phyloP scores from a whole-genome alignment of 1,140 invertebrate genomes.

The Reticulitermes speratus region DNA sequence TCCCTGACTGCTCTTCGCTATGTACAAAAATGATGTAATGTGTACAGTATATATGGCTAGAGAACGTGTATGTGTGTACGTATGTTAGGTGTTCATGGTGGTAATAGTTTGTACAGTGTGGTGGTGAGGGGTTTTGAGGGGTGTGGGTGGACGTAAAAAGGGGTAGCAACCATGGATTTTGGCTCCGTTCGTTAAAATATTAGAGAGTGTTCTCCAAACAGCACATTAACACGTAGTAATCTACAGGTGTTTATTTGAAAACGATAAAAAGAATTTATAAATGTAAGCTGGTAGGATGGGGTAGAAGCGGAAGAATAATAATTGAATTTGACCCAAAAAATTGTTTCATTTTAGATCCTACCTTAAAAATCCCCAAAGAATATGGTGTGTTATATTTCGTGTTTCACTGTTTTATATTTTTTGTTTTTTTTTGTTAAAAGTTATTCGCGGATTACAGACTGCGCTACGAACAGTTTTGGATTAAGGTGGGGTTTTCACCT shows the following conservation, averaged over 20 bases:
- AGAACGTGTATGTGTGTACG: neutral
- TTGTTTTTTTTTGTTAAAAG: neutral
- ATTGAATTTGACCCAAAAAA: neutral
- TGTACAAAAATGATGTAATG: slow-evolving; percentile 22
- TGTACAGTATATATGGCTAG: neutral
- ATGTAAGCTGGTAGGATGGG: neutral
- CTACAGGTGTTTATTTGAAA: slow-evolving; percentile 19
- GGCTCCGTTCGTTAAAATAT: neutral
- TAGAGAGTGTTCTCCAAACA: neutral
- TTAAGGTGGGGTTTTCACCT: neutral
- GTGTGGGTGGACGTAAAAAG: slow-evolving; percentile 45
- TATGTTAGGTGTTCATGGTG: neutral
- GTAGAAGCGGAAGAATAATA: neutral
- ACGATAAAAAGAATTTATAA: slow-evolving; percentile 1
- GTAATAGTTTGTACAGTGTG: neutral
- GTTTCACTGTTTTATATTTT: neutral
- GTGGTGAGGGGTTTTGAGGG: neutral
- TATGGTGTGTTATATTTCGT: neutral
- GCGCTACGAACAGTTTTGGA: neutral
- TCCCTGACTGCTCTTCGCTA: slow-evolving; percentile 40
- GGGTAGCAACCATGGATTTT: neutral
- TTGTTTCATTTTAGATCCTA: neutral
- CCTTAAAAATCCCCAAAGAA: neutral
- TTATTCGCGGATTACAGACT: slow-evolving; percentile 9
- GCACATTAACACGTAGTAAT: neutral